phyloP scores from a whole-genome alignment of 2,888 invertebrate species.

The Tipula confusa region DNA sequence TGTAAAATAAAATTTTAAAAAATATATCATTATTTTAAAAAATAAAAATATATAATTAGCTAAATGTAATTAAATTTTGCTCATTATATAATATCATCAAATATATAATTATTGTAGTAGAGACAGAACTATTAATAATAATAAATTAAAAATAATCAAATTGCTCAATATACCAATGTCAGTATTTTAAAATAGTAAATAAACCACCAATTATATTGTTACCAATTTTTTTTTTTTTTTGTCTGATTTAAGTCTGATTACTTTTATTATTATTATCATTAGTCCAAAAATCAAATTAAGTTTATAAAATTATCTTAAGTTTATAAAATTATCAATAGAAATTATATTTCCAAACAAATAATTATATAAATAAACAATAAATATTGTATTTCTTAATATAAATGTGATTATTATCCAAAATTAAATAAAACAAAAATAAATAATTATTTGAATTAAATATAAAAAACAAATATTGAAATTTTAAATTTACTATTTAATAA shows the following conservation, averaged over 20 bases:
- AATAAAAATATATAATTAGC: neutral
- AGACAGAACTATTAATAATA: neutral
- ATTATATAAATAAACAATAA: conserved; percentile 31
- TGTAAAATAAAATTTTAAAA: neutral
- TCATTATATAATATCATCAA: neutral
- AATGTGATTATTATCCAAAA: conserved; percentile 25
- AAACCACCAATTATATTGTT: conserved; percentile 20
- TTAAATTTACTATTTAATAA: conserved; percentile 20
- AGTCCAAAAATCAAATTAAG: neutral
- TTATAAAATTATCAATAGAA: neutral
- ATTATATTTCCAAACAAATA: neutral
- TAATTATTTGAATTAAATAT: conserved; percentile 14
- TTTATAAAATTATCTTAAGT: neutral
- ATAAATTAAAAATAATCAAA: neutral
- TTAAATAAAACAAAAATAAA: neutral
- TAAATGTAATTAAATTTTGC: conserved; percentile 25
- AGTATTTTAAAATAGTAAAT: conserved; percentile 1
- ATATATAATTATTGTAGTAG: neutral
- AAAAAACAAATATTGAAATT: neutral
- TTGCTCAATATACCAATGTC: conserved; percentile 25
- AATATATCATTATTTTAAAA: neutral
- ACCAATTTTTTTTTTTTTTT: neutral
- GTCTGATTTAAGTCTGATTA: neutral
- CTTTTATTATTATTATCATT: neutral
- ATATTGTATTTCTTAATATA: conserved; percentile 21